phyloP scores from a whole-genome alignment of 2,113 vertebrate genomes.

The Aspidoscelis tigris region DNA sequence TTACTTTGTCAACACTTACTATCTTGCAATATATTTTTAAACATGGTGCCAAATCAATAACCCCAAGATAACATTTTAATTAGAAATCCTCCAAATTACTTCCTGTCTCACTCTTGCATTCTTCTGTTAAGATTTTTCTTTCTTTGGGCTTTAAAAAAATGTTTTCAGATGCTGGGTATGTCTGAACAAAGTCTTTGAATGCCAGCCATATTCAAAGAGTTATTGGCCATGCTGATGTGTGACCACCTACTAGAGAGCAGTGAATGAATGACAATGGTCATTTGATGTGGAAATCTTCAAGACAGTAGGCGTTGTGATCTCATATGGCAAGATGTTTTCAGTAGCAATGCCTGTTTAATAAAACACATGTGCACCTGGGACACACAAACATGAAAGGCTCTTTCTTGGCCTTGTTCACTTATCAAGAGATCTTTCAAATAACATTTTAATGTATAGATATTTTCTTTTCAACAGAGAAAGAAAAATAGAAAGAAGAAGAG shows the following conservation, averaged over 20 bases:
- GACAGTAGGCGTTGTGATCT: neutral
- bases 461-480: too few relatives aligned
- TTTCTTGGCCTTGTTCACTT: neutral
- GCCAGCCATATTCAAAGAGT: neutral
- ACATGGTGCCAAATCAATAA: conserved; percentile 7
- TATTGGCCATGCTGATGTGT: neutral
- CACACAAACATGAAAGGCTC: neutral
- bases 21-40: neutral
- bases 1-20: neutral
- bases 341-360: neutral
- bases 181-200: neutral
- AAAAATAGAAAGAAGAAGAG: too few relatives aligned
- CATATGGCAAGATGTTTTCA: conserved; percentile 3
- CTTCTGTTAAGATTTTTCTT: neutral
- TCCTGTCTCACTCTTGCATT: neutral
- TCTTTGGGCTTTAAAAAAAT: neutral
- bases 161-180: neutral
- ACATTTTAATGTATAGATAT: too few relatives aligned
- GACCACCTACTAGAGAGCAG: neutral
- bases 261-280: neutral
- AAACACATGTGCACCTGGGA: neutral
- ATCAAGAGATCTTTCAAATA: neutral
- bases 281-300: neutral
- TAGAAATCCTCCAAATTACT: neutral
- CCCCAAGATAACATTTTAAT: neutral